phyloP scores from a whole-genome alignment of 2,113 vertebrate species.

The Aldabrachelys gigantea region DNA sequence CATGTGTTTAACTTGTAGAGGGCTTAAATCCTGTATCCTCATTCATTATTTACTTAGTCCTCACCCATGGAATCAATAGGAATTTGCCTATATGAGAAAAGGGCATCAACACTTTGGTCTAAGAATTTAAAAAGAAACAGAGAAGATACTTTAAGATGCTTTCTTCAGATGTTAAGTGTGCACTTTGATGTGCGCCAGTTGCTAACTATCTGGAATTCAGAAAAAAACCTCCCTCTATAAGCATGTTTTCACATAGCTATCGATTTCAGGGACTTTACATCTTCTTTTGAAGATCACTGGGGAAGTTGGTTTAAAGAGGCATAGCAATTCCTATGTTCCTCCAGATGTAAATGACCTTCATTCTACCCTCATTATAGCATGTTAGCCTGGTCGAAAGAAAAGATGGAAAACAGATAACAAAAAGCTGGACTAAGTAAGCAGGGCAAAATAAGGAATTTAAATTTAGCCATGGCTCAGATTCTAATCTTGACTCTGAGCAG shows the following conservation, averaged over 20 bases:
- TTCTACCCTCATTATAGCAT: not conserved
- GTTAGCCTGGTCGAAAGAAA: fast-evolving
- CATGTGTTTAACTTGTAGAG: not conserved
- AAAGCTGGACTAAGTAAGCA: not conserved
- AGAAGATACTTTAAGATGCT: not conserved
- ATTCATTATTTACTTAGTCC: not conserved
- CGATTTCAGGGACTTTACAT: fast-evolving
- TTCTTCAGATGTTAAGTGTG: fast-evolving
- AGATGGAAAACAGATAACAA: not conserved
- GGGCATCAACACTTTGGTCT: not conserved
- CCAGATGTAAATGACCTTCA: not conserved
- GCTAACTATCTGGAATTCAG: not conserved
- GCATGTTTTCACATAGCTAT: fast-evolving
- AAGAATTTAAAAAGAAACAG: not conserved
- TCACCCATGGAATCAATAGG: not conserved
- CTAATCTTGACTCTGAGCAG: not conserved
- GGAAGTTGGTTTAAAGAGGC: not conserved
- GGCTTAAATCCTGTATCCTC: fast-evolving
- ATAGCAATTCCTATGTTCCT: not conserved
- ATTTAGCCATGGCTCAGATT: not conserved
- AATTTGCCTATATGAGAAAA: not conserved
- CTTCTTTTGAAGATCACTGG: not conserved
- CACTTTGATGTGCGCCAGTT: fast-evolving
- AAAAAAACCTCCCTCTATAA: no score
- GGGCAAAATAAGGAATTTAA: not conserved